Evolutionary conservation across 2,113 vertebrate genomes (phyloP), one percentile per base, ranked within the genome.

Genomic region (Melanostigma gelatinosum): DNA sequence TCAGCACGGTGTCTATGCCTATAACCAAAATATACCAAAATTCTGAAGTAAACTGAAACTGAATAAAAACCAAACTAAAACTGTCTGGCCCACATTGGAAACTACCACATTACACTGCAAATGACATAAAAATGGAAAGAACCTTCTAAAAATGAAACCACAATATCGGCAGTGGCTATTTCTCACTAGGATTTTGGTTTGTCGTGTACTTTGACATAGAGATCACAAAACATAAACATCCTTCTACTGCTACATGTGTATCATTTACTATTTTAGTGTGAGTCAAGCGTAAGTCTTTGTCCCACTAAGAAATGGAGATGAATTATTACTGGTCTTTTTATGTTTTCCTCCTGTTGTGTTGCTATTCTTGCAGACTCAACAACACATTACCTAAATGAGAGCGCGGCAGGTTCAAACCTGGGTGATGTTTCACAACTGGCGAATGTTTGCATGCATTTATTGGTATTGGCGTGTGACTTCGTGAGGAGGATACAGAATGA

Each of bases 331-430:
- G 50, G 3, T 85, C 44, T 50, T 79, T 81, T 76, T 54, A n/a
- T 24, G 16, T 77, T 61, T 87, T 68, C 52, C 58, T 60, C 12
- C 27, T 40, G 24, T 42, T 57, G 62, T 73, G 61, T 61, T 67
- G 46, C 42, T 82, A 55, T 84, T 78, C 80, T 73, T 88, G 88
- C 88, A 72, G 71, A 77, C 80, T 88, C 77, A 50, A 72, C 77
- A 89, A 88, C 68, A 79, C 73, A 90, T 90, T 68, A 82, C 66
- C 38, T 75, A 73, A 88, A 82, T 69, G 74, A 83, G 36, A 72
- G 62, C 27, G 20, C 18, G 48, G 27, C 16, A 54, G 60, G 52
- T 77, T 88, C 48, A 85, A 36, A 82, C 85, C 69, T 79, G 72
- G 6, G 57, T 40, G 79, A 8, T 42, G 66, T 79, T 86, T 79